These are phyloP conservation scores for Myotis planiceps DNA, from an alignment of 2,797 vertebrate species.

Conservation along the genomic window DNA sequence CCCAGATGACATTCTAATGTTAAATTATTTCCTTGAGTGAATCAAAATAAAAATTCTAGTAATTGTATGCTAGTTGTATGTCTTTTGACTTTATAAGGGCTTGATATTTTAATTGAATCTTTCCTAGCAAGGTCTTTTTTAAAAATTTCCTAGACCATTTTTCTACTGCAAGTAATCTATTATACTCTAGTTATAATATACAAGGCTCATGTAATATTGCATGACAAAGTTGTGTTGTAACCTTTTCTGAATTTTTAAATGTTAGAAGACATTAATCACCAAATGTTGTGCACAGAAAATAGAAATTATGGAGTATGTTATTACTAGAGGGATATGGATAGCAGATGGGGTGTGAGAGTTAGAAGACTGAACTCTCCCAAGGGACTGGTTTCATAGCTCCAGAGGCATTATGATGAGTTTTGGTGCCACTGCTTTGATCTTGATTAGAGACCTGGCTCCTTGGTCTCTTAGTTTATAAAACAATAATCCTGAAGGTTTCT, in stretches of 20 bases:
- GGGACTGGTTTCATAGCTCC: neutral
- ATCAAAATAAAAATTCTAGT: neutral
- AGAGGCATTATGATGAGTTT: neutral
- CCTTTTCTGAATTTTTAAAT: constrained; percentile 43
- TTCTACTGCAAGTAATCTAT: neutral
- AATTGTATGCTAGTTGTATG: neutral
- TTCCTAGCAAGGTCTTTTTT: neutral
- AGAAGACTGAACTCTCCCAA: neutral
- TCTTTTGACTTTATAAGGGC: neutral
- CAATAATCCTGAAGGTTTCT: neutral
- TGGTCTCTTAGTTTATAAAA: constrained; percentile 38
- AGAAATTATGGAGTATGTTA: neutral
- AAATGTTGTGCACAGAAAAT: neutral
- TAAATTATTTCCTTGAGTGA: neutral
- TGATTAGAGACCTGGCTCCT: neutral
- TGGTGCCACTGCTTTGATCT: neutral
- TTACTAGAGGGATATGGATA: neutral
- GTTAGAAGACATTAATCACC: constrained; percentile 9
- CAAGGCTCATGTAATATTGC: neutral
- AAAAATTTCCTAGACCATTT: neutral
- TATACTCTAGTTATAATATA: neutral
- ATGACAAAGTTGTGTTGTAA: neutral
- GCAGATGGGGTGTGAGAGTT: neutral
- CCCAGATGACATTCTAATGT: neutral
- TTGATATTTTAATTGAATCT: neutral